phyloP scores from a whole-genome alignment of 2,113 vertebrate species.

The Notothenia rossii region DNA sequence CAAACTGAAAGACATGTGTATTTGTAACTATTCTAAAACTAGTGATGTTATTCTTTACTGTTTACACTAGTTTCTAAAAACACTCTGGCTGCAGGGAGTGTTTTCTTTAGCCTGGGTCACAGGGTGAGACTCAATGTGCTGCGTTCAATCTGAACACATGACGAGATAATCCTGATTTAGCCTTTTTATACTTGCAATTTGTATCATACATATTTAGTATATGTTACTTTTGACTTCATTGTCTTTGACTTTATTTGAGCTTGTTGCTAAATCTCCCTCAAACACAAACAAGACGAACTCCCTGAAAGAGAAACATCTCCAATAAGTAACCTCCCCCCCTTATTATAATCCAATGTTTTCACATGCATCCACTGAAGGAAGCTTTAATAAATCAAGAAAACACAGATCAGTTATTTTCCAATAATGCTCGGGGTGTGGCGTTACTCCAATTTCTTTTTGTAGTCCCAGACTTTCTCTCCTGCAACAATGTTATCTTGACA shows the following conservation, averaged over 20 bases:
- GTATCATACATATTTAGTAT: background rate
- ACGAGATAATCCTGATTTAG: background rate
- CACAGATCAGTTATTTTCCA: constrained; percentile 2
- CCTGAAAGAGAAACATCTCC: background rate
- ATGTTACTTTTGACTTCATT: background rate
- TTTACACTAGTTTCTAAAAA: constrained; percentile 16
- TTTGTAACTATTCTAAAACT: background rate
- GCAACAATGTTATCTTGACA: background rate
- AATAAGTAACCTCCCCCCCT: constrained; percentile 17
- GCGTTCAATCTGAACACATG: constrained; percentile 11
- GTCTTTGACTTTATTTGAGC: constrained; percentile 18
- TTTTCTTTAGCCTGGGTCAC: constrained; percentile 53
- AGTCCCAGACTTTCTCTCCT: background rate
- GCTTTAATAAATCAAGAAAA: constrained; percentile 14
- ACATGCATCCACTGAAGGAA: background rate
- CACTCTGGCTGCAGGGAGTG: constrained; percentile 18
- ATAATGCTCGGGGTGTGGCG: background rate
- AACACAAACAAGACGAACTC: constrained; percentile 36
- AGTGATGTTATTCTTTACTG: too few relatives aligned
- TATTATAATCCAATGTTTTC: background rate
- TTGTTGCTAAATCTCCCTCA: constrained; percentile 36
- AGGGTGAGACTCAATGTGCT: constrained; percentile 37
- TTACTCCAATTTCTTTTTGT: background rate
- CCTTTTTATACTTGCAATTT: background rate
- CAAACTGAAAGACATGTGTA: background rate